These are phyloP conservation scores for Zophobas morio DNA, from an alignment of 1,140 invertebrate species.

Conservation along the genomic window DNA sequence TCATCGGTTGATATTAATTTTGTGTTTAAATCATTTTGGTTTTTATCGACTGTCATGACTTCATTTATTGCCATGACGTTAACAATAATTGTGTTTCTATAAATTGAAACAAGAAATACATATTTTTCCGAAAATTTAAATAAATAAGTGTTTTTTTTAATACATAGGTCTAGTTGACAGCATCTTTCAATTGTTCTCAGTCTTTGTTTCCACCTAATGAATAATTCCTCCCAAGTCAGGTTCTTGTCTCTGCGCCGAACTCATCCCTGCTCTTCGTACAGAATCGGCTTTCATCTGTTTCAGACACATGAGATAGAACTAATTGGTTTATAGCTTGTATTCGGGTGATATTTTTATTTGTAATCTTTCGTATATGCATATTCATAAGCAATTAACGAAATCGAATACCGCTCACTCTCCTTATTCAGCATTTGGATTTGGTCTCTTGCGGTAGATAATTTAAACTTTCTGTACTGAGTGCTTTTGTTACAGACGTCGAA, in stretches of 20 bases:
- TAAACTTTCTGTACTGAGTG: constrained; percentile 32
- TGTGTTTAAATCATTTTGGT: too few relatives aligned
- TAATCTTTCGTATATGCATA: constrained; percentile 54
- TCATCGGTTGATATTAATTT: too few relatives aligned
- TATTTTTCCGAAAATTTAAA: background rate
- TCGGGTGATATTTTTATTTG: constrained; percentile 56
- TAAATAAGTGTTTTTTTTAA: background rate
- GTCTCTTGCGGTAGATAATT: constrained; percentile 31
- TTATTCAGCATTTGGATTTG: constrained; percentile 22
- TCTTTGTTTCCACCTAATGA: constrained; percentile 12
- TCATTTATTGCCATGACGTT: too few relatives aligned
- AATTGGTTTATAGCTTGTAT: constrained; percentile 57
- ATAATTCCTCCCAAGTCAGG: constrained; percentile 28
- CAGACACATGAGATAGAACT: constrained; percentile 54
- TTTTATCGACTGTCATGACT: too few relatives aligned
- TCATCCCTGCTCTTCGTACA: background rate
- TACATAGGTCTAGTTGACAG: constrained; percentile 22
- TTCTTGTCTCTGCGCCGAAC: constrained; percentile 9
- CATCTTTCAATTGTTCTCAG: constrained; percentile 34
- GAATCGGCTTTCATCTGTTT: constrained; percentile 35
- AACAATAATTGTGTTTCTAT: too few relatives aligned
- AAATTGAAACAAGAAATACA: background rate
- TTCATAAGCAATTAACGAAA: constrained; percentile 56
- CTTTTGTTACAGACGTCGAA: constrained; percentile 30
- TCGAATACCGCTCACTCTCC: constrained; percentile 40